Base-by-base conservation (phyloP, 1,140 invertebrate genomes). In the Trachymyrmex cornetzi region DNA sequence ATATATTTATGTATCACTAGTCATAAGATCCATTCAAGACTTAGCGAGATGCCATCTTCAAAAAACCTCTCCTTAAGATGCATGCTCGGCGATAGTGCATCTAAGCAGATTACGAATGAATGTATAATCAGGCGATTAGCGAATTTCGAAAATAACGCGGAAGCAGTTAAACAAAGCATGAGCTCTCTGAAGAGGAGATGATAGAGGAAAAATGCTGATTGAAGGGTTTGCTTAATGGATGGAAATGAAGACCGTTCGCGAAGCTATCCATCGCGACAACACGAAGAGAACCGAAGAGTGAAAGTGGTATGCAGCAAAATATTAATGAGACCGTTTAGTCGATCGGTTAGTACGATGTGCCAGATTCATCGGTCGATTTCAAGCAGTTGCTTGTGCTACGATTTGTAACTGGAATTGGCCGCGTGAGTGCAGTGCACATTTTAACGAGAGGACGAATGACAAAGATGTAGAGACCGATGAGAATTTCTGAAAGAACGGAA, bases 121-220 rank as follows among this genome's bases (percentile, higher is more conserved):
- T 30, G 67, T 82, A 72, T 82, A 74, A 74, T 82, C 67, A 74
- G 38, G 7, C n/a, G 53, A 74, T 82, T 74, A 48, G 55, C 55
- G n/a, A 82, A 82, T 82, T 74, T 82, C 55, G 53, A 82, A 82
- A 82, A 82, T 82, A 82, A 82, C 69, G 67, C 67, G 80, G 77
- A 82, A 82, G 53, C 22, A 74, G 7, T 16, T 30, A 16, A 34
- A 48, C 19, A 22, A 74, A 82, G 67, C 80, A 82, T 38, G 80
- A 82, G 79, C 4, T 67, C 61, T 19, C 3, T n/a, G 48, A 67
- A 24, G 16, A 55, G 34, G 3, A 81, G 66, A 44, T 72, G 55
- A 30, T 44, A 19, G 44, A 55, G 34, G 19, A 82, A 82, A 72
- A 82, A 82, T 72, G 67, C 24, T 82, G 66, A 82, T 84, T 84